These are phyloP conservation scores for Brachyistius frenatus DNA, from an alignment of 2,113 vertebrate species.

Conservation along the genomic window DNA sequence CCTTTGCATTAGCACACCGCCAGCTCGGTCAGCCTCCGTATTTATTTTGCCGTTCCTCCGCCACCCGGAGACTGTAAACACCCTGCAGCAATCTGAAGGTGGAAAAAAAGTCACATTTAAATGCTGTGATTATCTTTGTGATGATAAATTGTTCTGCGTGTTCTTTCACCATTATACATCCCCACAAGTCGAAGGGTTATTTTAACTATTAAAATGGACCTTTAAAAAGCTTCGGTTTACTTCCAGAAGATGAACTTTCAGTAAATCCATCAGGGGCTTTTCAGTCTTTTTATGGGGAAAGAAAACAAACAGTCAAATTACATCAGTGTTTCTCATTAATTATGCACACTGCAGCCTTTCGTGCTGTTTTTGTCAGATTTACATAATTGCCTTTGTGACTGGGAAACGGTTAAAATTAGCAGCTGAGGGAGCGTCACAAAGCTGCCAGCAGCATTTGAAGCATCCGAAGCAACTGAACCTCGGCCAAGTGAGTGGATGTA, in stretches of 20 bases:
- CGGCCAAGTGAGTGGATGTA: constrained; percentile 4
- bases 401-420: constrained; percentile 24
- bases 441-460: neutral
- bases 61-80: too few species aligned
- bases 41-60: neutral
- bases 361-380: constrained; percentile 47
- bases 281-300: neutral
- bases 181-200: neutral
- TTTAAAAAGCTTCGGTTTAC: constrained; percentile 18
- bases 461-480: neutral
- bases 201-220: constrained; percentile 1
- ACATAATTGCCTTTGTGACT: constrained; percentile 36
- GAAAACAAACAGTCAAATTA: neutral
- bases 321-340: constrained; percentile 10
- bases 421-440: neutral
- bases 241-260: neutral
- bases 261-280: neutral
- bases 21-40: too few species aligned
- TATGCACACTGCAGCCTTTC: constrained; percentile 14
- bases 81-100: neutral
- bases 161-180: neutral
- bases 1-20: neutral
- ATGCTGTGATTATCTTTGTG: neutral
- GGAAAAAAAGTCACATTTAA: neutral
- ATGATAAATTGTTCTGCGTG: neutral